Evolutionary conservation across 2,888 invertebrate species (phyloP).

Genomic region (Drosophila nr. fundita): DNA sequence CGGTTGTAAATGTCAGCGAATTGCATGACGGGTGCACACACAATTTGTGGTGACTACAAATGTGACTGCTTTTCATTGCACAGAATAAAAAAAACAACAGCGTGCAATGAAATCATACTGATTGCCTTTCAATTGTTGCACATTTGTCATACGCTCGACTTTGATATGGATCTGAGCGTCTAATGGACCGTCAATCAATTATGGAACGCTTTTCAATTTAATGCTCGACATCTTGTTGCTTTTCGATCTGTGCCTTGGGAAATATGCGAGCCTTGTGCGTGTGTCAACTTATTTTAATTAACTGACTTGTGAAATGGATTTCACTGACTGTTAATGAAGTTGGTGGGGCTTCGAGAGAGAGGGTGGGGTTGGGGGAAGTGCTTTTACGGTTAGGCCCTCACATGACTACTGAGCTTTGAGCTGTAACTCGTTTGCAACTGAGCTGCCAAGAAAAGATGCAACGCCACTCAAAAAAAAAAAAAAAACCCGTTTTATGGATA

Average conservation of each 20-base stretch:
- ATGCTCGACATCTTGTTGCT: background rate
- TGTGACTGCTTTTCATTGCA: conserved; percentile 19
- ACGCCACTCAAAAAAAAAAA: conserved; percentile 10
- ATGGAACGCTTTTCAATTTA: conserved; percentile 33
- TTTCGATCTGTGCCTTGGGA: background rate
- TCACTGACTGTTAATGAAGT: conserved; percentile 44
- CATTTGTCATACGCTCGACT: conserved; percentile 3
- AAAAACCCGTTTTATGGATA: conserved; percentile 31
- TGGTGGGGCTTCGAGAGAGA: background rate
- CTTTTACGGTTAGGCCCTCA: conserved; percentile 30
- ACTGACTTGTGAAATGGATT: conserved; percentile 27
- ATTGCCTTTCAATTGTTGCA: conserved; percentile 66
- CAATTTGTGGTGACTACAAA: conserved; percentile 32
- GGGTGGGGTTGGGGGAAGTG: background rate
- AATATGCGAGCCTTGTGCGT: background rate
- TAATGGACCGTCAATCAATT: conserved; percentile 34
- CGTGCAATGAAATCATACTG: conserved; percentile 23
- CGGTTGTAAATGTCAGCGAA: conserved; percentile 53
- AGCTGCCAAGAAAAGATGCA: conserved; percentile 18
- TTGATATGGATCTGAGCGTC: conserved; percentile 14
- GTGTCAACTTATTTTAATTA: conserved; percentile 30
- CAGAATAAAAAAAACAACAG: conserved; percentile 13
- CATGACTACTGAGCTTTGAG: conserved; percentile 54
- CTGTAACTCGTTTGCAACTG: conserved; percentile 49
- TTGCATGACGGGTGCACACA: conserved; percentile 38